Percentiles rank a stretch among this genome's conserved stretches.
Evolutionary conservation across 2,888 invertebrate species (phyloP).

Genomic region (Cephus nigrinus): DNA sequence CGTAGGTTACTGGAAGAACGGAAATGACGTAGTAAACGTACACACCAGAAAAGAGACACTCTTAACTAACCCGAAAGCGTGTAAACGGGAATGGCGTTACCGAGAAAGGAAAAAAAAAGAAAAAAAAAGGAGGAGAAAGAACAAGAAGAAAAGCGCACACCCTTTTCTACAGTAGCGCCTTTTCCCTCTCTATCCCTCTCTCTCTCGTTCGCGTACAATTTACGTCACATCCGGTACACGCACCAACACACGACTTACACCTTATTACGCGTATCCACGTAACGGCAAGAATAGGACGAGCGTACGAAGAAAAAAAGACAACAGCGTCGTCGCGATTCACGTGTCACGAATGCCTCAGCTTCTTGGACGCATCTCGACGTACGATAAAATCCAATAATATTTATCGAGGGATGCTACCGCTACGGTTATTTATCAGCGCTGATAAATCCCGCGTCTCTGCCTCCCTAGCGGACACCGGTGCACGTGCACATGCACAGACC

Average conservation of each 20-base stretch:
- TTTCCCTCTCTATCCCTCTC: neutral
- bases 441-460: neutral
- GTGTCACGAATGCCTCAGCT: neutral
- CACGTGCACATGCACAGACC: neutral
- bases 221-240: conserved; percentile 4
- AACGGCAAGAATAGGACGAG: neutral
- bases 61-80: neutral
- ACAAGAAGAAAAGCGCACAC: neutral
- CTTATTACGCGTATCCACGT: conserved; percentile 1
- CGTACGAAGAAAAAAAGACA: neutral
- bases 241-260: neutral
- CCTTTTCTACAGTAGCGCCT: neutral
- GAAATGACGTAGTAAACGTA: neutral
- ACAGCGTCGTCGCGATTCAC: neutral
- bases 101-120: neutral
- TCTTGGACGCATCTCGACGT: neutral
- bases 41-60: neutral
- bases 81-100: neutral
- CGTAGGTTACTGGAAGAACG: neutral
- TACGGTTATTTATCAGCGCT: neutral
- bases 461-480: neutral
- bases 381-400: neutral
- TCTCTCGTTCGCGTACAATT: neutral
- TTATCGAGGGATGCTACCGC: neutral
- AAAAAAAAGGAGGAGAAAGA: neutral